Evolutionary conservation across 2,888 invertebrate species (phyloP).

Genomic region (Desoria tigrina): DNA sequence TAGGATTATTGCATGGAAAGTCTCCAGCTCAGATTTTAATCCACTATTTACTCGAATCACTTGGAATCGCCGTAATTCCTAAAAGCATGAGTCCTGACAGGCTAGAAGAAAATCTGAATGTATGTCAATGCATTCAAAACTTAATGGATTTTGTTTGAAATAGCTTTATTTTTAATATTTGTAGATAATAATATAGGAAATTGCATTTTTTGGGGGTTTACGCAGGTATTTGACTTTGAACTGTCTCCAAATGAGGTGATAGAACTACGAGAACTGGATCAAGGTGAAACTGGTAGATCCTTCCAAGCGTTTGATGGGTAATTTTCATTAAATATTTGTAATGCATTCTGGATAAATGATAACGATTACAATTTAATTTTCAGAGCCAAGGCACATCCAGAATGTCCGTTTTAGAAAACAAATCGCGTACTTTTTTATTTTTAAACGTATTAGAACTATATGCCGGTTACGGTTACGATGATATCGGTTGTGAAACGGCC

Average conservation of each 20-base stretch:
- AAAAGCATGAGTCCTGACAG: conserved; percentile 75
- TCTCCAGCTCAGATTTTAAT: conserved; percentile 75
- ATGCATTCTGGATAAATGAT: too few species aligned
- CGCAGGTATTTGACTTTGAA: conserved; percentile 38
- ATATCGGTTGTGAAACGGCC: too few species aligned
- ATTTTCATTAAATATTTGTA: background rate
- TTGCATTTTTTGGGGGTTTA: background rate
- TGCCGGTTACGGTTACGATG: too few species aligned
- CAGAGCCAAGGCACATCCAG: conserved; percentile 30
- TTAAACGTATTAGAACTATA: too few species aligned
- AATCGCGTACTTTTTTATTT: too few species aligned
- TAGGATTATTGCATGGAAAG: conserved; percentile 63
- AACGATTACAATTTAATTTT: background rate
- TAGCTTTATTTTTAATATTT: too few species aligned
- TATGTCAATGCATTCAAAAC: conserved; percentile 55
- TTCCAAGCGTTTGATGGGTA: conserved; percentile 33
- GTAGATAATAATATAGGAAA: conserved; percentile 6
- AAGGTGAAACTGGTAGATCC: conserved; percentile 29
- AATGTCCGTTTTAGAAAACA: conserved; percentile 39
- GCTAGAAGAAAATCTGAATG: conserved; percentile 72
- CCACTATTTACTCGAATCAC: conserved; percentile 68
- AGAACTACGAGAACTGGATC: conserved; percentile 29
- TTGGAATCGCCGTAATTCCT: conserved; percentile 74
- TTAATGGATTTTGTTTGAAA: background rate
- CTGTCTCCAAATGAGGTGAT: conserved; percentile 28